Base-by-base conservation (phyloP, 2,888 invertebrate genomes). In the Acrobeloides nanus region DNA sequence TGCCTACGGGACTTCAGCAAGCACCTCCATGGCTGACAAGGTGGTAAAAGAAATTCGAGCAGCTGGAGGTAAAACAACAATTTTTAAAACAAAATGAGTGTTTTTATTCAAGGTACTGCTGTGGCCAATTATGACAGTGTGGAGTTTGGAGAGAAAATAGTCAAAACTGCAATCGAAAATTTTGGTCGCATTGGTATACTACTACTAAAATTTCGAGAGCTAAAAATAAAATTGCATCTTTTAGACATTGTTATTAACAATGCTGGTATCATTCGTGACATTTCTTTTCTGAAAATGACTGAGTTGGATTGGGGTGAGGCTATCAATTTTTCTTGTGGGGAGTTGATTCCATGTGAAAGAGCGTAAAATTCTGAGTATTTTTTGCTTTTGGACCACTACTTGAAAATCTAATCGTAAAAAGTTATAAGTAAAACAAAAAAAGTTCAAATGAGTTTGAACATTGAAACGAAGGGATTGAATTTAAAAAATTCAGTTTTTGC, bases 231-330 rank as follows among this genome's bases (percentile, higher is more conserved):
- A 25, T 34, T 51, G 21, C 38, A n/a, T n/a, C 38, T 66, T 71
- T 25, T 63, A 79, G 95, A 97, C 77, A 84, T 97, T 72, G 78
- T 97, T 45, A 82, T 97, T 53, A 97, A 97, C 76, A 97, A 97
- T 82, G 97, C 97, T 50, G 97, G 97, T 26, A 95, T 97, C 73
- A 80, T 97, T 41, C 81, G 95, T 55, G 97, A 97, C 78, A 85
- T 83, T 74, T 89, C 90, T 66, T 86, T 97, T 75, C 78, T 81
- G 0, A 86, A 89, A 72, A 87, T 87, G 77, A 82, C 85, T 8
- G 86, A 89, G 51, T 80, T 82, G 40, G 86, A 87, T 73, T 87
- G 86, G 86, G 86, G 53, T 53, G 15, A 17, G 41, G n/a, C n/a
- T n/a, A n/a, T n/a, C n/a, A n/a, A n/a, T n/a, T n/a, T n/a, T n/a